These are phyloP conservation scores for Athrips mouffetella DNA, from an alignment of 2,888 invertebrate species.

Conservation along the genomic window DNA sequence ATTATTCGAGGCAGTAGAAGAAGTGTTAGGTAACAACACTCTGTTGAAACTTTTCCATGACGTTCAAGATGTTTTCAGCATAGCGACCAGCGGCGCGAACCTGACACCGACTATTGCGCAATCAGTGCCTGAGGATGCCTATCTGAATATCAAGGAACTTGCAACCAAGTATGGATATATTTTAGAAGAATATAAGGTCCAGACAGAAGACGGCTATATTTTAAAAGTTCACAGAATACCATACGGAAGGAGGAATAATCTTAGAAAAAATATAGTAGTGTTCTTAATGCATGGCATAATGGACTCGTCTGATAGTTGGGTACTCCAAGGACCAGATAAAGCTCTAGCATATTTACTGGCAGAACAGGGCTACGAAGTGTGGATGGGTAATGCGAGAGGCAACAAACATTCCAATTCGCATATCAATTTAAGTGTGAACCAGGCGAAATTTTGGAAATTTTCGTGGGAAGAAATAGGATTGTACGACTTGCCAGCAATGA, in stretches of 20 bases:
- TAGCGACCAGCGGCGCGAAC: not conserved
- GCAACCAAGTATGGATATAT: constrained; percentile 43
- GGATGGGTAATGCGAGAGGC: constrained; percentile 91
- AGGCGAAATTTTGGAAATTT: constrained; percentile 55
- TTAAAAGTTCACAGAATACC: constrained; percentile 52
- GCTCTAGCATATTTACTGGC: constrained; percentile 81
- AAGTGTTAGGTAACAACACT: not conserved
- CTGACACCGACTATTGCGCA: too few species aligned
- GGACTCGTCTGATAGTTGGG: constrained; percentile 85
- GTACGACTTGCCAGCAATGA: constrained; percentile 84
- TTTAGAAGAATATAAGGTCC: constrained; percentile 47
- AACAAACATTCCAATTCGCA: constrained; percentile 83
- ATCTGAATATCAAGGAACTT: constrained; percentile 43
- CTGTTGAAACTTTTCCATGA: not conserved
- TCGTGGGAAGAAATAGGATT: constrained; percentile 87
- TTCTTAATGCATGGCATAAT: constrained; percentile 89
- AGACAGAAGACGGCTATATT: constrained; percentile 54
- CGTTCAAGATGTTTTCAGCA: not conserved
- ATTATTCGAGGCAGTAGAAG: not conserved
- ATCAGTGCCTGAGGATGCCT: constrained; percentile 40
- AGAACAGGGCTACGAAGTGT: constrained; percentile 84
- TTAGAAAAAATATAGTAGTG: constrained; percentile 54
- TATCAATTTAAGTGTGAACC: constrained; percentile 32
- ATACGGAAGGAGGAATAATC: constrained; percentile 23
- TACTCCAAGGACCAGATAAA: constrained; percentile 81